Evolutionary conservation across 1,140 invertebrate genomes (phyloP).

Genomic region (Drosophila carrolli): DNA sequence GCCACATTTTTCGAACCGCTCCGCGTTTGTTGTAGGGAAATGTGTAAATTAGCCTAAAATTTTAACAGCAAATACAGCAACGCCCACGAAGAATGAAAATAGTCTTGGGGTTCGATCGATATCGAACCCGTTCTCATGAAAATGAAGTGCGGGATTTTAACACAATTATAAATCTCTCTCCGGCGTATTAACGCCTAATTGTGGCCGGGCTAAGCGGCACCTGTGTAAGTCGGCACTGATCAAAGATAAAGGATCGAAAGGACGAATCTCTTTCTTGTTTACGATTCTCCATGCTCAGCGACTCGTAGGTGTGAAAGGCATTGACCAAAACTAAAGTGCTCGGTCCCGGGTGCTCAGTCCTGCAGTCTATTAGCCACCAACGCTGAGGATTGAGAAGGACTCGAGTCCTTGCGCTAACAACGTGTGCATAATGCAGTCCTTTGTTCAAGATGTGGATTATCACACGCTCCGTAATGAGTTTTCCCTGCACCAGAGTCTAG

Average conservation of each 20-base stretch:
- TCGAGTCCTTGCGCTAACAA: slow-evolving; percentile 76
- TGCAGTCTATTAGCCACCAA: slow-evolving; percentile 76
- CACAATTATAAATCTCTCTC: slow-evolving; percentile 77
- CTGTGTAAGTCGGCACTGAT: slow-evolving; percentile 67
- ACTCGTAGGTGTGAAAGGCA: slow-evolving; percentile 75
- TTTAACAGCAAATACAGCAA: slow-evolving; percentile 69
- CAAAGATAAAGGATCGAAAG: slow-evolving; percentile 57
- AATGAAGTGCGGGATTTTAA: slow-evolving; percentile 69
- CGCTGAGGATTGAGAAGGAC: slow-evolving; percentile 27
- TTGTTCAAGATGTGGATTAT: slow-evolving; percentile 75
- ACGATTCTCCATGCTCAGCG: slow-evolving; percentile 73
- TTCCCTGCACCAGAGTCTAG: neutral
- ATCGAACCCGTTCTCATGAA: slow-evolving; percentile 65
- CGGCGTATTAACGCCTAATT: slow-evolving; percentile 75
- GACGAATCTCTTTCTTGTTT: slow-evolving; percentile 50
- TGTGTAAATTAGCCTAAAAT: slow-evolving; percentile 81
- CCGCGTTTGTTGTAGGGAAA: slow-evolving; percentile 51
- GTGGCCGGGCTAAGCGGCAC: slow-evolving; percentile 57
- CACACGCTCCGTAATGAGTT: slow-evolving; percentile 75
- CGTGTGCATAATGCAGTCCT: slow-evolving; percentile 75
- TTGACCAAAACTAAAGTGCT: slow-evolving; percentile 80
- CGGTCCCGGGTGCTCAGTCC: neutral
- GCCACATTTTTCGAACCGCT: slow-evolving; percentile 60
- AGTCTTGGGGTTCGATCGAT: slow-evolving; percentile 31
- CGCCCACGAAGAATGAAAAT: slow-evolving; percentile 45